Evolutionary conservation across 2,888 invertebrate species (phyloP), one percentile per base, ranked within the genome.

Genomic region (Drosophila cognata): DNA sequence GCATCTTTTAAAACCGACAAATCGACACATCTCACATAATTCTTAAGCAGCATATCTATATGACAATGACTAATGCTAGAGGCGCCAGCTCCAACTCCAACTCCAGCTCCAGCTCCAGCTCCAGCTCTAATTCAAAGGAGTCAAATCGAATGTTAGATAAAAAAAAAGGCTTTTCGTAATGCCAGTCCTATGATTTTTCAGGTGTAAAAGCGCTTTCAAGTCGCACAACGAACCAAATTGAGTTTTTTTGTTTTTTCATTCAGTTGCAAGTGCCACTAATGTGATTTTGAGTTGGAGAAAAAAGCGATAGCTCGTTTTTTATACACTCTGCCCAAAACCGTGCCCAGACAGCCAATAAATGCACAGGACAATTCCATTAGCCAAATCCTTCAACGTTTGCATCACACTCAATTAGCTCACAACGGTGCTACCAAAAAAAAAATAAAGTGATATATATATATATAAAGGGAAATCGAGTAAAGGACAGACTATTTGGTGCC

Each of bases 331-430:
- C 25, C 31, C 29, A 41, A 53, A 46, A 38, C 63, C 36, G 18
- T 46, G 35, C 7, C 31, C 55, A 53, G 46, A 62, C 41, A 48
- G 59, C 69, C 76, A 76, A 74, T 81, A 74, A 81, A 70, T 70
- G 81, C 71, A 76, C 65, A 71, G 69, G 62, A 59, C 70, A 64
- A 68, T 67, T 73, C 60, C 66, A 75, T 74, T 71, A 61, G 56
- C 64, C 35, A 60, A 59, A 35, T 48, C 58, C 46, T 70, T 35
- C 52, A 63, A 46, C 58, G 51, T 70, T 76, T 61, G 67, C 71
- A 71, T 75, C 68, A 70, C 75, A 80, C 85, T 82, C 82, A 80
- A 84, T 84, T 84, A 82, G 81, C 74, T 71, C 41, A 61, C 57
- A 77, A 77, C 48, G 56, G 56, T 31, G 57, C 43, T 25, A 7